phyloP scores from a whole-genome alignment of 2,797 vertebrate genomes.

The Lepus townsendii region DNA sequence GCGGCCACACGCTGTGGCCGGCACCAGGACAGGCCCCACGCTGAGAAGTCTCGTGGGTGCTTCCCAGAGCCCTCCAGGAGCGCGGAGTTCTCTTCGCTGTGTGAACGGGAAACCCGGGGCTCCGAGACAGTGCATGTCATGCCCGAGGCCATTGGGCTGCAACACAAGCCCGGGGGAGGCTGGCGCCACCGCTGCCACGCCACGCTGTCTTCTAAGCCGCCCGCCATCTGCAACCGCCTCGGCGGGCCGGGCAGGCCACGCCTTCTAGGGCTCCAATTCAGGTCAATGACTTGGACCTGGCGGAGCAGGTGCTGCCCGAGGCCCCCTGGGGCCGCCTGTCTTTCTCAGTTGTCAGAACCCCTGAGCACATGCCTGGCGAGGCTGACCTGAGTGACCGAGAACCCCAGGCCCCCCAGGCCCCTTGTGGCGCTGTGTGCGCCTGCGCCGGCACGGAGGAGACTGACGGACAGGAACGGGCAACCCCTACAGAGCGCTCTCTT shows the following conservation, averaged over 20 bases:
- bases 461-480: rapidly evolving
- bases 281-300: not conserved
- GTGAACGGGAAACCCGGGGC: not conserved
- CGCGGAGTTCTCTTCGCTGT: not conserved
- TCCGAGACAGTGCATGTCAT: not conserved
- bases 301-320: not conserved
- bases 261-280: not conserved
- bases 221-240: not conserved
- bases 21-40: rapidly evolving
- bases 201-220: not conserved
- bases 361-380: not conserved
- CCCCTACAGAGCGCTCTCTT: not conserved
- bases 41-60: rapidly evolving
- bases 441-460: not conserved
- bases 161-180: not conserved
- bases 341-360: not conserved
- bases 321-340: not conserved
- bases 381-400: not conserved
- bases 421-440: not conserved
- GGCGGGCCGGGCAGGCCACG: not conserved
- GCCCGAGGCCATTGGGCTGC: not conserved
- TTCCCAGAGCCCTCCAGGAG: not conserved
- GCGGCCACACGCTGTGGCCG: not conserved
- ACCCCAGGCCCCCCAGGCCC: not conserved
- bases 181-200: not conserved